A percentile compares a stretch with the other conserved stretches of the same genome.
These are phyloP conservation scores for Gulo gulo DNA, from an alignment of 2,113 vertebrate species.

Conservation along the genomic window DNA sequence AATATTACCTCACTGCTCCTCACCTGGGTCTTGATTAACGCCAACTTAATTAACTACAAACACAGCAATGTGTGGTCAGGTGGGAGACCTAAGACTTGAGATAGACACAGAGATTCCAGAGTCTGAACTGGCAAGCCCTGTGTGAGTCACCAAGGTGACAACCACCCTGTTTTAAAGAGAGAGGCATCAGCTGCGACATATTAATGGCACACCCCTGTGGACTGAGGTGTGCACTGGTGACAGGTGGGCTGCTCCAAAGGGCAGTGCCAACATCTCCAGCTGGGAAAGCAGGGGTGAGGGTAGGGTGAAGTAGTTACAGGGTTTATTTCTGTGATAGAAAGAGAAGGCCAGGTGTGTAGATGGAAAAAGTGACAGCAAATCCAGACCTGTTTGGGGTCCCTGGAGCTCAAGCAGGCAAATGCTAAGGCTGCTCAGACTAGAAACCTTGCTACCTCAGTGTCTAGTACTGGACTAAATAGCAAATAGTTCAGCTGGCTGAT, in stretches of 20 bases:
- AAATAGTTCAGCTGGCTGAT: neutral
- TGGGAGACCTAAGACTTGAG: constrained; percentile 28
- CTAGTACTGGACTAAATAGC: neutral
- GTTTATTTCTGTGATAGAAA: neutral
- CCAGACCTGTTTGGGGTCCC: neutral
- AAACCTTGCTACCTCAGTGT: neutral
- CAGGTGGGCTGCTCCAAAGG: constrained; percentile 21
- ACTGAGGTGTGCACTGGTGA: neutral
- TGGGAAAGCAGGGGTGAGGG: neutral
- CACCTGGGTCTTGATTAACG: constrained; percentile 40
- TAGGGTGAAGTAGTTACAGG: neutral
- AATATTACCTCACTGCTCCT: neutral
- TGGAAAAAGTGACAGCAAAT: neutral
- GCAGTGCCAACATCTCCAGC: neutral
- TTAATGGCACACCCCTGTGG: constrained; percentile 41
- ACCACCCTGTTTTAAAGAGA: constrained; percentile 11
- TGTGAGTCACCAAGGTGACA: constrained; percentile 64
- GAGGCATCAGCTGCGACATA: constrained; percentile 48
- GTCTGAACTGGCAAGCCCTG: neutral
- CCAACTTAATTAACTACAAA: constrained; percentile 37
- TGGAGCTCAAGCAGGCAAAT: accelerated
- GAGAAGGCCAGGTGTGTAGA: neutral
- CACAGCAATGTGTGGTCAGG: constrained; percentile 18
- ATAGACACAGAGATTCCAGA: neutral
- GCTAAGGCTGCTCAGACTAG: neutral